These are phyloP conservation scores for Noctua fimbriata DNA, from an alignment of 2,888 invertebrate genomes.

Conservation along the genomic window DNA sequence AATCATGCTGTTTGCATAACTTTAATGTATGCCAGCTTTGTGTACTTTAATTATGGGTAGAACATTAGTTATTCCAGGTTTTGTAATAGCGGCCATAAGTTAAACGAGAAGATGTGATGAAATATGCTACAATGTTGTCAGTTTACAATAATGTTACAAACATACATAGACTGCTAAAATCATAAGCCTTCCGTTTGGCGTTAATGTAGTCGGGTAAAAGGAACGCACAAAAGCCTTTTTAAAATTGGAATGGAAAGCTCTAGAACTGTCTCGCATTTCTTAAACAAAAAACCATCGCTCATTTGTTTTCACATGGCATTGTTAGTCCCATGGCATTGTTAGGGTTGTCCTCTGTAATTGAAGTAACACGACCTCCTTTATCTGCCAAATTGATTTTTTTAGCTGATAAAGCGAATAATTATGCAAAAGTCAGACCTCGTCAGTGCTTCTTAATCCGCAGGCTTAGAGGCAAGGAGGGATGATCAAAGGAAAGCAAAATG, in stretches of 20 bases:
- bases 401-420: slow-evolving; percentile 85
- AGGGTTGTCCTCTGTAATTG: slow-evolving; percentile 42
- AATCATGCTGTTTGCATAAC: slow-evolving; percentile 64
- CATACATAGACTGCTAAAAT: not conserved
- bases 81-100: slow-evolving; percentile 24
- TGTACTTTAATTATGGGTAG: slow-evolving; percentile 51
- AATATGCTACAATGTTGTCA: not conserved
- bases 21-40: slow-evolving; percentile 50
- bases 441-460: slow-evolving; percentile 81
- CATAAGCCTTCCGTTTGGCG: not conserved
- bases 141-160: not conserved
- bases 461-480: slow-evolving; percentile 82
- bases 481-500: slow-evolving; percentile 82
- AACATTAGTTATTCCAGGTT: slow-evolving; percentile 35
- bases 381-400: slow-evolving; percentile 82
- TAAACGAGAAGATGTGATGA: slow-evolving; percentile 16
- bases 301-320: slow-evolving; percentile 23
- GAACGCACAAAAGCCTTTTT: not conserved
- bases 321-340: slow-evolving; percentile 23
- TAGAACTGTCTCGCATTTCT: not conserved
- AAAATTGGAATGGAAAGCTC: slow-evolving; percentile 1
- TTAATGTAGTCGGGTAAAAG: not conserved
- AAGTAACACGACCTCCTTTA: slow-evolving; percentile 62
- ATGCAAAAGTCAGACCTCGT: slow-evolving; percentile 84
- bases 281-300: not conserved